A percentile compares a stretch with the other conserved stretches of the same genome.
Evolutionary conservation across 2,888 invertebrate genomes (phyloP).

Genomic region (Idaea aversata): DNA sequence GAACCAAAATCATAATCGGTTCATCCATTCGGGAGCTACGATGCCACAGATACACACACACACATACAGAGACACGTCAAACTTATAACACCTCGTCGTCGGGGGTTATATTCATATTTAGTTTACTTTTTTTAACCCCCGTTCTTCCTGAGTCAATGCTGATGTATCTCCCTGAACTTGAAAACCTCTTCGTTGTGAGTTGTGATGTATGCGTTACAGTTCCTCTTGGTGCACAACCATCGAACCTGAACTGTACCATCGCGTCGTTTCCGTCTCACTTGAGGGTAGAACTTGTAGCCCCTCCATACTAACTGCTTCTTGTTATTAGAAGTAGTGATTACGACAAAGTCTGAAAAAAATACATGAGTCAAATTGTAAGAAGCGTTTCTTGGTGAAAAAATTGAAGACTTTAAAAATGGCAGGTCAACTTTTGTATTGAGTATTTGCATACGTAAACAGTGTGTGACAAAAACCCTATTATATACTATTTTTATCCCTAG

Average conservation of each 20-base stretch:
- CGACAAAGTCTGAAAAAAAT: background rate
- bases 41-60: too few species aligned
- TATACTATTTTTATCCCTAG: too few species aligned
- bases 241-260: conserved; percentile 15
- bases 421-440: background rate
- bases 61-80: too few species aligned
- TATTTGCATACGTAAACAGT: too few species aligned
- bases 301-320: conserved; percentile 1
- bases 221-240: conserved; percentile 30
- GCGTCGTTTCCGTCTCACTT: background rate
- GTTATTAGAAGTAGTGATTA: conserved; percentile 2
- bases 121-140: too few species aligned
- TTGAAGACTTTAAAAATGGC: background rate
- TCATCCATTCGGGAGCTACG: too few species aligned
- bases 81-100: too few species aligned
- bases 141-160: conserved; percentile 4
- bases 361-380: background rate
- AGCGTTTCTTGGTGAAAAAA: background rate
- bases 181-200: conserved; percentile 22
- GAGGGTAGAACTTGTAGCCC: background rate
- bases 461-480: too few species aligned
- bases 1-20: too few species aligned
- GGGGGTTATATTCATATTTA: too few species aligned
- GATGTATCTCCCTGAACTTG: conserved; percentile 18
- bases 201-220: conserved; percentile 25